These are phyloP conservation scores for Okamejei kenojei DNA, from an alignment of 2,797 vertebrate species.

Conservation along the genomic window DNA sequence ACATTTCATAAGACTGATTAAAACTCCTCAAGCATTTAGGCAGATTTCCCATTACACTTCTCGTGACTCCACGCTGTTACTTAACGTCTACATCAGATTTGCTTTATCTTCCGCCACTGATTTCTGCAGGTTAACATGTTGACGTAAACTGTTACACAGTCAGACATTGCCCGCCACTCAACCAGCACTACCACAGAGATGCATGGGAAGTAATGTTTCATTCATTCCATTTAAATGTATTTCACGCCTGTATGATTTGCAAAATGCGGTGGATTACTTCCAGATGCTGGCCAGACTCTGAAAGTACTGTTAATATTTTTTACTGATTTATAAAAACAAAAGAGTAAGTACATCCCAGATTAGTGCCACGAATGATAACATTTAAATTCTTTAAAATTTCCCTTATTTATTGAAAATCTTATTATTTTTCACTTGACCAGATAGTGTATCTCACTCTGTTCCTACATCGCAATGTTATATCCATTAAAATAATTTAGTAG, in stretches of 20 bases:
- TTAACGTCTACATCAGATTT: slow-evolving; percentile 4
- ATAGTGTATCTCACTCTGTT: neutral
- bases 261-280: slow-evolving; percentile 34
- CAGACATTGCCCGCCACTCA: neutral
- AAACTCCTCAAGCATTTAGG: neutral
- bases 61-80: neutral
- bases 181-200: slow-evolving; percentile 22
- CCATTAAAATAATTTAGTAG: slow-evolving; percentile 10
- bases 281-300: slow-evolving; percentile 17
- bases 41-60: neutral
- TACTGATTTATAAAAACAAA: neutral
- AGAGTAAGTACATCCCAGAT: neutral
- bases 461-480: neutral
- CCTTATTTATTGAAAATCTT: neutral
- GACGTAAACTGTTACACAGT: slow-evolving; percentile 19
- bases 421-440: neutral
- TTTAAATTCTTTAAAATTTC: neutral
- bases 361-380: neutral
- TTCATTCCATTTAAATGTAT: slow-evolving; percentile 31
- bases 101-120: neutral
- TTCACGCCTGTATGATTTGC: slow-evolving; percentile 27
- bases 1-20: neutral
- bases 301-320: neutral
- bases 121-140: slow-evolving; percentile 13
- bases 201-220: slow-evolving; percentile 1